Evolutionary conservation across 1,140 invertebrate species (phyloP), one percentile per base, ranked within the genome.

Genomic region (Microplitis demolitor): DNA sequence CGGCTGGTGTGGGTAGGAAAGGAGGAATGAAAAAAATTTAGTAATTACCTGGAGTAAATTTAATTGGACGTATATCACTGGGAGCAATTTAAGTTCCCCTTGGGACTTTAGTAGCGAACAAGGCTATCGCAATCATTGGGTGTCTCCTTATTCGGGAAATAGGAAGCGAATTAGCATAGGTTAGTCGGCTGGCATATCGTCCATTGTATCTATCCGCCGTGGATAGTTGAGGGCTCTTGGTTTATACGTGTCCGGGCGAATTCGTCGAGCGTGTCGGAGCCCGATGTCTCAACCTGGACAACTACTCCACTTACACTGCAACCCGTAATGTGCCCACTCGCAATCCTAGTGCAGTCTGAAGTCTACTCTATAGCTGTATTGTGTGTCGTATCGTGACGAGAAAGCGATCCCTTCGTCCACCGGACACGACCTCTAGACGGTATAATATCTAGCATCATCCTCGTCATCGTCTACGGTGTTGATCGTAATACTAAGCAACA

Each of bases 91-190:
- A 9, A 56, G 35, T 69, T 56, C 34, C 13, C 13, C 35, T 45
- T 31, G 33, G 8, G 24, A 24, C 24, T 24, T 24, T 58, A 11
- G 34, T 6, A 60, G 54, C 53, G 37, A 74, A 66, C 13, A 64
- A 62, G 56, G 58, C 56, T 63, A 58, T 69, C 50, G 53, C 24
- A 54, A 45, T 24, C 53, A 4, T 14, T 24, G 39, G 58, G 31
- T 56, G 39, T 66, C 39, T 63, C 70, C 45, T 64, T 71, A 37
- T 71, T 69, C 54, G 39, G 13, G 45, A 80, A 80, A 81, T 79
- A 78, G 78, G 80, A 80, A 78, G 79, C 74, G 58, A 54, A 82
- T 82, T 80, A 82, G 80, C 80, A 82, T 81, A 79, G 76, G 72
- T 66, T 70, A 58, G 72, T 68, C 35, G 69, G 66, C 62, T 50